phyloP scores from a whole-genome alignment of 2,113 vertebrate species.

The Nicator chloris region DNA sequence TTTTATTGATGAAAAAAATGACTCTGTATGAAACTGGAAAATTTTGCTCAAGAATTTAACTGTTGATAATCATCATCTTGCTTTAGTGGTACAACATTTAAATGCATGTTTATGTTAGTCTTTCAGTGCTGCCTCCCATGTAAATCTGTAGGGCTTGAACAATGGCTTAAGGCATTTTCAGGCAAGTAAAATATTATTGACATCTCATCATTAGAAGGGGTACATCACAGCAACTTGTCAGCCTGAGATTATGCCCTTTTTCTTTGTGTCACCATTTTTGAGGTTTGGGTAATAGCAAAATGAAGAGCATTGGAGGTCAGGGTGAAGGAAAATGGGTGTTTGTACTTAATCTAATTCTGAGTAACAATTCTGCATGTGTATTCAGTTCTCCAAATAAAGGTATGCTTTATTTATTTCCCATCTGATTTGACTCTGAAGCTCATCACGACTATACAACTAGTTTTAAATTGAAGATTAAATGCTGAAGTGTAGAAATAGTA shows the following conservation, averaged over 20 bases:
- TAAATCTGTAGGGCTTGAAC: background rate
- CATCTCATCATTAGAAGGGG: background rate
- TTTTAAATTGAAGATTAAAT: background rate
- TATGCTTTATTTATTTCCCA: background rate
- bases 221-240: background rate
- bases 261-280: background rate
- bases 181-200: background rate
- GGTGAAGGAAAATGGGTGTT: background rate
- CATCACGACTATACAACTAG: background rate
- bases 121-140: background rate
- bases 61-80: background rate
- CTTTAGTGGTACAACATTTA: background rate
- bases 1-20: background rate
- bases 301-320: background rate
- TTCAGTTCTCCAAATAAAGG: background rate
- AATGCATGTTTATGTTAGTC: background rate
- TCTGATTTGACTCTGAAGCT: background rate
- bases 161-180: background rate
- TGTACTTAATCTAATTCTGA: background rate
- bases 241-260: background rate
- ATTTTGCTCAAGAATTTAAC: background rate
- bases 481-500: background rate
- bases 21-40: background rate
- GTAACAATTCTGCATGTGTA: background rate
- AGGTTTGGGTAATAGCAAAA: background rate